These are phyloP conservation scores for Drosophila borealis DNA, from an alignment of 2,888 invertebrate species.

Conservation along the genomic window DNA sequence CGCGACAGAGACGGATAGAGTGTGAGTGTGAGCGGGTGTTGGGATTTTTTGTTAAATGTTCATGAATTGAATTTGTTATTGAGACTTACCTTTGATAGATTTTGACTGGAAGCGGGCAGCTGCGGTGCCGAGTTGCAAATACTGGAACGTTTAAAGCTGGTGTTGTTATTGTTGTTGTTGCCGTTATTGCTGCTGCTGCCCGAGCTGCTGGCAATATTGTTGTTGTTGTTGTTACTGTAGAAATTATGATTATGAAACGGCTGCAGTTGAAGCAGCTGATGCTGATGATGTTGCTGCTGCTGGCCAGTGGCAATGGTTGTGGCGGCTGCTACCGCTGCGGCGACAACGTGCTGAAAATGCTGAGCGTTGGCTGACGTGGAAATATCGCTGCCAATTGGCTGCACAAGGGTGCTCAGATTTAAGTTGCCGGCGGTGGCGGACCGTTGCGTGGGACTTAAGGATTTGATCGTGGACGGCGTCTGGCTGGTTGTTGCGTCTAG, in stretches of 20 bases:
- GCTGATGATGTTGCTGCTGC: slow-evolving; percentile 57
- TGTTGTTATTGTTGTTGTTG: slow-evolving; percentile 33
- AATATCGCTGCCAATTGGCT: slow-evolving; percentile 44
- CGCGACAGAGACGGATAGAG: slow-evolving; percentile 1
- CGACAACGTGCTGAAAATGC: slow-evolving; percentile 72
- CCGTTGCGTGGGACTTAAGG: slow-evolving; percentile 28
- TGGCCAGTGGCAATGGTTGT: slow-evolving; percentile 73
- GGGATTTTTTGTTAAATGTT: neutral
- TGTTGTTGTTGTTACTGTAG: slow-evolving; percentile 28
- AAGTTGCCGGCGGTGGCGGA: slow-evolving; percentile 33
- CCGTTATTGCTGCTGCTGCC: slow-evolving; percentile 50
- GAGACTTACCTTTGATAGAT: slow-evolving; percentile 65
- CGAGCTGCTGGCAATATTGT: slow-evolving; percentile 47
- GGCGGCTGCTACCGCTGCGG: slow-evolving; percentile 72
- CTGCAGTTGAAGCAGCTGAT: slow-evolving; percentile 42
- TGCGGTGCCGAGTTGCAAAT: slow-evolving; percentile 65
- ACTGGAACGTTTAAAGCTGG: slow-evolving; percentile 65
- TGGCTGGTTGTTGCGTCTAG: slow-evolving; percentile 76
- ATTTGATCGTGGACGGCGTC: slow-evolving; percentile 25
- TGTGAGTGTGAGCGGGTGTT: neutral
- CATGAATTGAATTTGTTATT: slow-evolving; percentile 34
- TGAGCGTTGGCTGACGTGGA: slow-evolving; percentile 43
- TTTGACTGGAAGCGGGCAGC: slow-evolving; percentile 51
- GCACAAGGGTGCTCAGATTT: slow-evolving; percentile 36
- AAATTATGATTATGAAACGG: slow-evolving; percentile 20